phyloP scores from a whole-genome alignment of 2,113 vertebrate species.

The Ammodytes dubius region DNA sequence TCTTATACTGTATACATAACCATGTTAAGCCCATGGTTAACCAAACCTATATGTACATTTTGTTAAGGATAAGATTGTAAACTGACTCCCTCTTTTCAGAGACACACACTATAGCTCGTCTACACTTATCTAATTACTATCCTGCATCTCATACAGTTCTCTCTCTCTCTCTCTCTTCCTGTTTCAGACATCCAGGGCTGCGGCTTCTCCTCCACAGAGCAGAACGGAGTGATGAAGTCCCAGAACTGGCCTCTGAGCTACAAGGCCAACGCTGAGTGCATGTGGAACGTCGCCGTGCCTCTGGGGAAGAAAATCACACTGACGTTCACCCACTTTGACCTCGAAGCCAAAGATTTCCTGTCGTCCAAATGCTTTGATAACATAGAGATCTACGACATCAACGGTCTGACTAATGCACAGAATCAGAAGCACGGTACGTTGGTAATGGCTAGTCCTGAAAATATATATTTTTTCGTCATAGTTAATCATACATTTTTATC shows the following conservation, averaged over 20 bases:
- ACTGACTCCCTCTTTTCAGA: slow-evolving; percentile 10
- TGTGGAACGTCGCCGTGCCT: slow-evolving; percentile 81
- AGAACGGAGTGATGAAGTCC: slow-evolving; percentile 82
- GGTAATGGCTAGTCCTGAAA: background rate
- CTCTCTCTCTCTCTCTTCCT: slow-evolving; percentile 15
- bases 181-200: slow-evolving; percentile 84
- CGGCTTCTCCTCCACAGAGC: slow-evolving; percentile 73
- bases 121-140: background rate
- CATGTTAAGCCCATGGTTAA: background rate
- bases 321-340: slow-evolving; percentile 84
- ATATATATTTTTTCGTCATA: background rate
- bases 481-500: background rate
- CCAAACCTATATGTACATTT: background rate
- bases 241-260: slow-evolving; percentile 85
- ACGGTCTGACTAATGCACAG: slow-evolving; percentile 19
- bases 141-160: background rate
- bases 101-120: background rate
- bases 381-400: slow-evolving; percentile 75
- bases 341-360: slow-evolving; percentile 73
- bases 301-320: slow-evolving; percentile 73
- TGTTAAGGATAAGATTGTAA: background rate
- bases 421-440: slow-evolving; percentile 72
- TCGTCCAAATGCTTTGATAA: slow-evolving; percentile 74
- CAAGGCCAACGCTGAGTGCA: slow-evolving; percentile 78
- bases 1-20: too few species aligned